Percentiles rank a stretch among this genome's conserved stretches.
Conservation (phyloP, 1,140 invertebrate genomes). For the Colletes gigas region DNA sequence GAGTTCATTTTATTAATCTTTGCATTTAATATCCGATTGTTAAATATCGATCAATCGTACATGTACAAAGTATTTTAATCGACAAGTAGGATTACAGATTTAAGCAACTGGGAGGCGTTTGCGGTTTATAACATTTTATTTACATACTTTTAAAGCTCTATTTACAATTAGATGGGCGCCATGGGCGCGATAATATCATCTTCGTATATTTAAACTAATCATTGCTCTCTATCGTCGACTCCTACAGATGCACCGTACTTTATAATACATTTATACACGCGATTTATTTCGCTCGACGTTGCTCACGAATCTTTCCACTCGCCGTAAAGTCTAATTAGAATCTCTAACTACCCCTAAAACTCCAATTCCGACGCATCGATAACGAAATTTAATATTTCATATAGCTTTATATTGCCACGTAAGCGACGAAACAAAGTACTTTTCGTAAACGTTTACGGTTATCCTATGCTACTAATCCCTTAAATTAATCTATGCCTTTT, state of each 20-base stretch:
- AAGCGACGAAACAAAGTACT: constrained; percentile 18
- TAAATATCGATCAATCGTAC: too few relatives aligned
- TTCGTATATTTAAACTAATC: neutral
- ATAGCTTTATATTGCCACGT: constrained; percentile 40
- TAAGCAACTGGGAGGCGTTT: neutral
- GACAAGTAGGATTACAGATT: neutral
- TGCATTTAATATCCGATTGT: too few relatives aligned
- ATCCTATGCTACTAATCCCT: neutral
- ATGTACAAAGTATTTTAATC: too few relatives aligned
- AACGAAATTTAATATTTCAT: neutral
- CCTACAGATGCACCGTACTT: neutral
- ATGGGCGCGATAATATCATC: constrained; percentile 14
- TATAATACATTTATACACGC: constrained; percentile 8
- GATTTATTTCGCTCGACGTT: neutral
- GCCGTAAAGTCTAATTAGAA: neutral
- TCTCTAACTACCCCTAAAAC: neutral
- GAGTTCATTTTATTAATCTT: too few relatives aligned
- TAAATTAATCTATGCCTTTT: neutral
- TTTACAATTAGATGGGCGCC: constrained; percentile 26
- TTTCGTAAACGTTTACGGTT: neutral
- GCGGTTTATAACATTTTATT: constrained; percentile 59
- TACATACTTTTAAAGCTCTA: constrained; percentile 49
- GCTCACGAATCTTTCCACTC: neutral
- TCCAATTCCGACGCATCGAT: neutral
- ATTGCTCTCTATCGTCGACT: neutral